These are phyloP conservation scores for Melanotaenia duboulayi DNA, from an alignment of 2,113 vertebrate genomes.

Conservation along the genomic window DNA sequence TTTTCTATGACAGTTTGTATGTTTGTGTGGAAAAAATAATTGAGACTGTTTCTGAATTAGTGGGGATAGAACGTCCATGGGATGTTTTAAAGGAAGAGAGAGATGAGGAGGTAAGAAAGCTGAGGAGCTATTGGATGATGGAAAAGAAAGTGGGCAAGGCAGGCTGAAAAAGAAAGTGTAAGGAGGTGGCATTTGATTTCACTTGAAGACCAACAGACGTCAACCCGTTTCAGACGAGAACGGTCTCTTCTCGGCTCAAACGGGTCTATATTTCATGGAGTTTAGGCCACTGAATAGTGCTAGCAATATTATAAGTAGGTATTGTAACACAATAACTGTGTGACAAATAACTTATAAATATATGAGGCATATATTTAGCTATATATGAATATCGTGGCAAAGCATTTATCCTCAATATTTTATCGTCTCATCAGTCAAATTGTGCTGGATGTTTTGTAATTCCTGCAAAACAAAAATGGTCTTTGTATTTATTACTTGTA, in stretches of 20 bases:
- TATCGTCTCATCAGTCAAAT: conserved; percentile 78
- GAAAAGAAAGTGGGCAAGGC: conserved; percentile 58
- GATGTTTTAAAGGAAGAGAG: conserved; percentile 17
- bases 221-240: conserved; percentile 23
- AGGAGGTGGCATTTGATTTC: conserved; percentile 53
- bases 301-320: conserved; percentile 74
- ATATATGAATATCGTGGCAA: conserved; percentile 78
- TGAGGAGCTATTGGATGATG: conserved; percentile 29
- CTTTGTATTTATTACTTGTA: conserved; percentile 88
- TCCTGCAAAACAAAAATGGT: conserved; percentile 82
- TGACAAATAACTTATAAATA: conserved; percentile 66
- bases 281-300: conserved; percentile 68
- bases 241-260: conserved; percentile 17
- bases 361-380: conserved; percentile 78
- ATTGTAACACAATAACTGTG: conserved; percentile 69
- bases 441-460: conserved; percentile 86
- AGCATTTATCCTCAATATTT: conserved; percentile 81
- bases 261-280: conserved; percentile 46
- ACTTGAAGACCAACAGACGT: conserved; percentile 70
- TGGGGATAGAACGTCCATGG: conserved; percentile 2
- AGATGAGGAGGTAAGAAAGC: conserved; percentile 5
- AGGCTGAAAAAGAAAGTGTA: conserved; percentile 50
- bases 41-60: conserved; percentile 49
- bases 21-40: conserved; percentile 66
- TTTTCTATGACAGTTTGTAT: conserved; percentile 76